Base-by-base conservation (phyloP, 1,140 invertebrate genomes). In the Papilio polyxenes region DNA sequence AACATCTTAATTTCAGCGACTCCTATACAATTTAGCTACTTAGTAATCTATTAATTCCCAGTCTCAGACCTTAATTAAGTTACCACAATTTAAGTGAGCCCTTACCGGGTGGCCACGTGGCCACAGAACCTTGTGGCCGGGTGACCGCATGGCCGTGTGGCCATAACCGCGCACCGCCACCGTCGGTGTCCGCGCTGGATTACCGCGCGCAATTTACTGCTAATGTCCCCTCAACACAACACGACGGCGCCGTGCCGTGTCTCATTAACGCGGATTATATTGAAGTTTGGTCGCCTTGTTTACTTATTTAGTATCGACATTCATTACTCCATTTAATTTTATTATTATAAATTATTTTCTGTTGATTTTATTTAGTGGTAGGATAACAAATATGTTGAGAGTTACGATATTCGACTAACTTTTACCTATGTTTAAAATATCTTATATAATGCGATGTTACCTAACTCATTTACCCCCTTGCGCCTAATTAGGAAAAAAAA, bases 211-310 rank as follows among this genome's bases (percentile, higher is more conserved):
- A 72, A 72, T 72, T 72, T 72, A 72, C 65, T 72, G 65, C 65
- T 72, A 72, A 72, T 72, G 65, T 72, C 31, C 65, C 31, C 65
- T 72, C 65, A 37, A 72, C 65, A 13, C 65, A 72, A 72, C 65
- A 72, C 65, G 65, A 31, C 65, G 65, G 65, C 65, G 62, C 56
- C 59, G 56, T 15, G n/a, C 65, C 65, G 31, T 72, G 65, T 72
- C 65, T 72, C 65, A 72, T 72, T 72, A 72, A 72, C 65, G 65
- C 11, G 31, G 65, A 72, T 72, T 72, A 72, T 72, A 72, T 72
- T 72, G 31, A 72, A 72, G 65, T 72, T 72, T 72, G 65, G 23
- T 15, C 65, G 23, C 62, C 37, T 69, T 69, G 37, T 69, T 69
- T 40, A 69, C 9, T 65, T 69, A 69, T 37, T 13, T 69, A 15